These are phyloP conservation scores for Brassicogethes aeneus DNA, from an alignment of 2,888 invertebrate species.

Conservation along the genomic window DNA sequence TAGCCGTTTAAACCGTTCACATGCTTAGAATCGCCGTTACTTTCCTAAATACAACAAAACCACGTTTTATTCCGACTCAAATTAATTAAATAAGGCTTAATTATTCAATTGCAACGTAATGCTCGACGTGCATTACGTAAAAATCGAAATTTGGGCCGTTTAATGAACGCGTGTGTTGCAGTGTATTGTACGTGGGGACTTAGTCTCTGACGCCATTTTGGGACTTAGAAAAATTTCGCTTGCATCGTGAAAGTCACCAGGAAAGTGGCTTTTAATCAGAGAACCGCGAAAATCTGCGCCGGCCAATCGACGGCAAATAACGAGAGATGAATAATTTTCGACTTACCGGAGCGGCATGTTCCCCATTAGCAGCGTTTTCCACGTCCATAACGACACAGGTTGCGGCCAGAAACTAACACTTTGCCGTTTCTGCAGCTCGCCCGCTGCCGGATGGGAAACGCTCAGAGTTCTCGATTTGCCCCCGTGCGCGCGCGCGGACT, in stretches of 20 bases:
- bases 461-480: conserved; percentile 51
- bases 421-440: conserved; percentile 18
- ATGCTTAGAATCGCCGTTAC: conserved; percentile 42
- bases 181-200: conserved; percentile 48
- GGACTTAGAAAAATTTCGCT: conserved; percentile 65
- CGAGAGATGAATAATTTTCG: conserved; percentile 30
- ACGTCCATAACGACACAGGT: conserved; percentile 55
- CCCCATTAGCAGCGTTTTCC: conserved; percentile 52
- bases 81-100: not conserved
- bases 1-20: conserved; percentile 78
- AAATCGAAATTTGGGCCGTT: no score
- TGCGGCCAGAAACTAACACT: conserved; percentile 25
- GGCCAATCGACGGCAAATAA: conserved; percentile 15
- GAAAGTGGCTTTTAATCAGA: conserved; percentile 32
- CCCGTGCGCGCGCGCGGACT: conserved; percentile 51
- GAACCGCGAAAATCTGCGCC: conserved; percentile 17
- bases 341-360: conserved; percentile 54
- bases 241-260: conserved; percentile 44
- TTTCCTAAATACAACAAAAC: conserved; percentile 14
- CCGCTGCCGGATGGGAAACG: conserved; percentile 22
- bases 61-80: conserved; percentile 11
- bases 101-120: not conserved
- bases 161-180: not conserved
- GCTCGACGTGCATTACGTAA: not conserved
- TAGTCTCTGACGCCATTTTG: conserved; percentile 79